Evolutionary conservation across 2,797 vertebrate species (phyloP), one percentile per base, ranked within the genome.

Genomic region (Bradypus variegatus): DNA sequence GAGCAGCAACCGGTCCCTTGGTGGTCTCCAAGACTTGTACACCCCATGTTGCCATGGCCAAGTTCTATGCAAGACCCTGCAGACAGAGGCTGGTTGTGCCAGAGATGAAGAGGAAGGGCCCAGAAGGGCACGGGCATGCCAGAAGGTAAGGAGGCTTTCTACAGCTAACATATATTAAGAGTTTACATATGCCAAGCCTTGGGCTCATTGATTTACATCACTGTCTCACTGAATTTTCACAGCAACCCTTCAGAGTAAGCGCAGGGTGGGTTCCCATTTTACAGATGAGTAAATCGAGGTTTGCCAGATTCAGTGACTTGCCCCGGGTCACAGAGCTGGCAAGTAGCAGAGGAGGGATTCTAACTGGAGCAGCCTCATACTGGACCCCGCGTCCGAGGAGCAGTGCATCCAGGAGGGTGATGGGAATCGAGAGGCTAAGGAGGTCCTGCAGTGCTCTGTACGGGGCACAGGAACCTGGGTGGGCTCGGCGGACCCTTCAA

Each of bases 131-230:
- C 6, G 25, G 21, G 36, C 23, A 4, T 8, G 8, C 29, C 9
- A 55, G 64, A n/a, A 38, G 31, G 41, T 12, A 8, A 55, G 27
- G 33, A 36, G 36, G 16, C 2, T 14, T 53, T n/a, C 5, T 1
- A 31, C 16, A 14, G 50, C 62, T 25, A 64, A 18, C 29, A 45
- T 33, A 29, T 45, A 64, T 12, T n/a, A 29, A 85, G 53, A 72
- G 25, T 2, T 25, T 7, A 18, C 4, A 8, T 7, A 19, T 0
- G 15, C 33, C 31, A 11, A 33, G 50, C 64, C n/a, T 23, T 50
- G 14, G 55, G 53, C 23, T 65, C 14, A 41, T 50, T 69, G n/a
- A 27, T 12, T 53, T 31, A 25, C 48, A 70, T 53, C 2, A 25
- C 11, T 25, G 25, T 36, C 55, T 67, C 67, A 60, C 23, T 13